These are phyloP conservation scores for Zelostemma sp. DNA, from an alignment of 1,140 invertebrate species.

Conservation along the genomic window DNA sequence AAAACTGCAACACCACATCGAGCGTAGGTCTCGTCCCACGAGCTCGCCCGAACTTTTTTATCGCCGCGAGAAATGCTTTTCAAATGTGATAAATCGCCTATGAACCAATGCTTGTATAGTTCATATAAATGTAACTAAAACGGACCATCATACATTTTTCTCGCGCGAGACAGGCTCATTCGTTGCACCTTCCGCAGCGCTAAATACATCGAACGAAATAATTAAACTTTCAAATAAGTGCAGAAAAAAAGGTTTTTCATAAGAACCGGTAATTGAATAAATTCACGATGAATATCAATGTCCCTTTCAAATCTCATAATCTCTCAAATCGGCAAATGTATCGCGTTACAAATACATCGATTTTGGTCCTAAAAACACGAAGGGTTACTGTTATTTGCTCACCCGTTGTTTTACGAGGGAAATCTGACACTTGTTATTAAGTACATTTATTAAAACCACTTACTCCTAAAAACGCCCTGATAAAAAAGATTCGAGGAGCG, in stretches of 20 bases:
- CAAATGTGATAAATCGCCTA: constrained; percentile 38
- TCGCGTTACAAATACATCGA: too few relatives aligned
- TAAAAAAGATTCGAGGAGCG: constrained; percentile 39
- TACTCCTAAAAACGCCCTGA: constrained; percentile 61
- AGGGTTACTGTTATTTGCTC: background rate
- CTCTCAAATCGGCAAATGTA: too few relatives aligned
- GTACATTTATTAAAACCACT: constrained; percentile 67
- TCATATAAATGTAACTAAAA: constrained; percentile 44
- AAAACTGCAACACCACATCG: constrained; percentile 19
- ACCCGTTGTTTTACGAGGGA: constrained; percentile 44
- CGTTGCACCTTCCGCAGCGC: constrained; percentile 24
- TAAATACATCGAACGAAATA: too few relatives aligned
- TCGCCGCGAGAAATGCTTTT: constrained; percentile 30
- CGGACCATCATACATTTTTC: constrained; percentile 27
- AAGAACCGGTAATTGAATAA: too few relatives aligned
- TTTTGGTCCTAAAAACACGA: constrained; percentile 4
- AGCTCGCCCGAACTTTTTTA: constrained; percentile 18
- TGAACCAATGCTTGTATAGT: constrained; percentile 37
- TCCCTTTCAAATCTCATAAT: too few relatives aligned
- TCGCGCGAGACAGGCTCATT: constrained; percentile 35
- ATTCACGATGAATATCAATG: too few relatives aligned
- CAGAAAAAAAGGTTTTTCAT: too few relatives aligned
- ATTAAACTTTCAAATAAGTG: too few relatives aligned
- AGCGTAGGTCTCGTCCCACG: constrained; percentile 3
- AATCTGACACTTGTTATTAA: constrained; percentile 62